These are phyloP conservation scores for Alloscopus bannaensis DNA, from an alignment of 2,888 invertebrate species.

Conservation along the genomic window DNA sequence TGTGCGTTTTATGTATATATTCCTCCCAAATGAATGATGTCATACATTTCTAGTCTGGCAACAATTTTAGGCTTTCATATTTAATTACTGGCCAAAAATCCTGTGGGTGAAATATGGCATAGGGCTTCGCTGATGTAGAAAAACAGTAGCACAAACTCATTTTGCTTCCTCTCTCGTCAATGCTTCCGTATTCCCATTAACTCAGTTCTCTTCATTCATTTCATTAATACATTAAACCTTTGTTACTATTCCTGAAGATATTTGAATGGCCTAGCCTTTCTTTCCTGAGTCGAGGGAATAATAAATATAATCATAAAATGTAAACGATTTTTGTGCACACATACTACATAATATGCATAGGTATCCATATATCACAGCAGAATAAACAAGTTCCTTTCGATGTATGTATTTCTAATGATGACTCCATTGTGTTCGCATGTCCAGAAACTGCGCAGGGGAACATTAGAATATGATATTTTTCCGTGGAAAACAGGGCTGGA, in stretches of 20 bases:
- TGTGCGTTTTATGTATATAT: background rate
- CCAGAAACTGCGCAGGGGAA: constrained; percentile 25
- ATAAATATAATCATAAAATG: constrained; percentile 32
- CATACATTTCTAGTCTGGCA: too few relatives aligned
- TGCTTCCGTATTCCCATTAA: too few relatives aligned
- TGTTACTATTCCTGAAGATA: constrained; percentile 16
- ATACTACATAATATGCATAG: constrained; percentile 31
- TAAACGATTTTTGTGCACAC: too few relatives aligned
- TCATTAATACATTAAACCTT: constrained; percentile 17
- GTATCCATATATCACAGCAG: constrained; percentile 21
- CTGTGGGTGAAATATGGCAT: constrained; percentile 34
- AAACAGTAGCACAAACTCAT: constrained; percentile 2
- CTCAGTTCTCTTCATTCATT: constrained; percentile 35
- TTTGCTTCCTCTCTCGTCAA: too few relatives aligned
- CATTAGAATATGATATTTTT: constrained; percentile 55
- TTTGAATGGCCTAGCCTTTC: too few relatives aligned
- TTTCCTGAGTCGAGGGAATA: background rate
- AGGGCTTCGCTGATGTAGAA: too few relatives aligned
- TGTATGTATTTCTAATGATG: constrained; percentile 38
- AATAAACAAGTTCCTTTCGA: constrained; percentile 28
- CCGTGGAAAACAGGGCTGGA: constrained; percentile 46
- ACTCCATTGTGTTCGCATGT: constrained; percentile 32
- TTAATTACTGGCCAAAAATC: constrained; percentile 42
- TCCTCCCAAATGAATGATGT: too few relatives aligned
- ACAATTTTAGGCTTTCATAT: too few relatives aligned